Evolutionary conservation across 1,140 invertebrate genomes (phyloP).

Genomic region (Idris sp.): DNA sequence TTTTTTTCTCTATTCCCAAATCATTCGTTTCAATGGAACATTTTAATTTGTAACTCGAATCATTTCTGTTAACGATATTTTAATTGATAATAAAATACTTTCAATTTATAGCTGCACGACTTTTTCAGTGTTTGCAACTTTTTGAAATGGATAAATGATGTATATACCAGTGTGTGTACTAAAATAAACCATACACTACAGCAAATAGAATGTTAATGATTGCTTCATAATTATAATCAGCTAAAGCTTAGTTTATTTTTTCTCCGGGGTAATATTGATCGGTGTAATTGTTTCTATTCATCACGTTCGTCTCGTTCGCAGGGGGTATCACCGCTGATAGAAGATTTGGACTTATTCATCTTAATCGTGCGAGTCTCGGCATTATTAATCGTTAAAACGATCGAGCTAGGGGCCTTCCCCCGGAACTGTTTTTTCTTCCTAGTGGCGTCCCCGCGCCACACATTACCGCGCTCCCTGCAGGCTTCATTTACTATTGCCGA

Average conservation of each 20-base stretch:
- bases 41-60: too few species aligned
- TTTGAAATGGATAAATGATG: too few species aligned
- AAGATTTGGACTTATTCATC: constrained; percentile 53
- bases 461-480: constrained; percentile 62
- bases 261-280: constrained; percentile 21
- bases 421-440: constrained; percentile 47
- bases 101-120: too few species aligned
- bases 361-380: constrained; percentile 44
- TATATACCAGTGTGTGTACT: too few species aligned
- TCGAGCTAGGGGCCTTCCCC: constrained; percentile 34
- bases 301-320: constrained; percentile 12
- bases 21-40: too few species aligned
- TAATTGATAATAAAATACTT: too few species aligned
- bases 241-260: constrained; percentile 14
- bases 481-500: constrained; percentile 63
- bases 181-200: constrained; percentile 1
- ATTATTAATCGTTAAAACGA: constrained; percentile 43
- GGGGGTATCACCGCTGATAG: constrained; percentile 26
- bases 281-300: constrained; percentile 46
- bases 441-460: constrained; percentile 30
- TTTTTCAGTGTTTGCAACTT: too few species aligned
- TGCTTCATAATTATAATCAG: constrained; percentile 18
- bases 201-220: constrained; percentile 26
- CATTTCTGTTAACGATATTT: too few species aligned
- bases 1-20: too few species aligned